A percentile compares a stretch with the other conserved stretches of the same genome.
phyloP scores from a whole-genome alignment of 2,888 invertebrate species.

The Leucophora obtusa region DNA sequence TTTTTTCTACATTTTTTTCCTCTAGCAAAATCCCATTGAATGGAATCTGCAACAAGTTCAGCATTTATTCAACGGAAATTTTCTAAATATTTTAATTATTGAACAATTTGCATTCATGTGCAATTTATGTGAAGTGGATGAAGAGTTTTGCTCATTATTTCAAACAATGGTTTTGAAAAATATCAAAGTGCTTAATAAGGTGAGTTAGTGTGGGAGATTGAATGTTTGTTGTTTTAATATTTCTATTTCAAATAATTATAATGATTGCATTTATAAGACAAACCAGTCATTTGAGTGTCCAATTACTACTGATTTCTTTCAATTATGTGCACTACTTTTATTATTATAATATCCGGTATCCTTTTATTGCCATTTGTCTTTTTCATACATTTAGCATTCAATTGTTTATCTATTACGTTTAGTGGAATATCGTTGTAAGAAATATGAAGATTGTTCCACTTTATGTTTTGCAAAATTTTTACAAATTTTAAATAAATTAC shows the following conservation, averaged over 20 bases:
- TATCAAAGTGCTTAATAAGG: slow-evolving; percentile 72
- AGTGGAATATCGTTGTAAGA: slow-evolving; percentile 54
- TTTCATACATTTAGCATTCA: slow-evolving; percentile 54
- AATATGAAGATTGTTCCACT: slow-evolving; percentile 45
- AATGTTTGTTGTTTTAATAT: background rate
- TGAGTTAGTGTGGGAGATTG: slow-evolving; percentile 65
- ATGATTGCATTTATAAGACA: background rate
- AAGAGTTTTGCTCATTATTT: slow-evolving; percentile 75
- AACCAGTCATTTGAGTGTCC: slow-evolving; percentile 40
- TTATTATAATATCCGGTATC: slow-evolving; percentile 18
- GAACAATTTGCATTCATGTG: slow-evolving; percentile 76
- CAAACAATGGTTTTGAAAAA: slow-evolving; percentile 72
- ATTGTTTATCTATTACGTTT: slow-evolving; percentile 57
- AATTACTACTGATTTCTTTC: slow-evolving; percentile 43
- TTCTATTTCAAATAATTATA: background rate
- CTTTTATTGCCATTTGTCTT: slow-evolving; percentile 8
- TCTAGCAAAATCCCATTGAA: slow-evolving; percentile 70
- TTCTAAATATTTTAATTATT: slow-evolving; percentile 76
- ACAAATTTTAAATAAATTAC: slow-evolving; percentile 70
- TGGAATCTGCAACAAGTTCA: slow-evolving; percentile 76
- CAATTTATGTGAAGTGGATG: slow-evolving; percentile 74
- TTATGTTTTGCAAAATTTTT: slow-evolving; percentile 67
- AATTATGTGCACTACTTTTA: slow-evolving; percentile 18
- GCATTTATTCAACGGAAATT: slow-evolving; percentile 71
- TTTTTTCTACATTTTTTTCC: slow-evolving; percentile 27